These are phyloP conservation scores for Trichoplusia ni DNA, from an alignment of 1,140 invertebrate genomes.

Conservation along the genomic window DNA sequence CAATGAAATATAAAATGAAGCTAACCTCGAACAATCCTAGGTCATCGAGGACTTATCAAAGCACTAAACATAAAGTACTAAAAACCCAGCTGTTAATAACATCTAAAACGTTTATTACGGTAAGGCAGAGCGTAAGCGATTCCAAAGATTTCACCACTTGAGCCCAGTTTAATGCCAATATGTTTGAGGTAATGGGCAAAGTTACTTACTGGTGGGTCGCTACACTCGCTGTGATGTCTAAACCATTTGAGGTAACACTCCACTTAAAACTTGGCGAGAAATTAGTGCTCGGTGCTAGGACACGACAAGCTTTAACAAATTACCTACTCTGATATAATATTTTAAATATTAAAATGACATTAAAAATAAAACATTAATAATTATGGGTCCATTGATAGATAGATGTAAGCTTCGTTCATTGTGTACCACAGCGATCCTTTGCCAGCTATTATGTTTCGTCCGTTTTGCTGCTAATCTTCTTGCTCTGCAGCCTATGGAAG, in stretches of 20 bases:
- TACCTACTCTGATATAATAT: too few relatives aligned
- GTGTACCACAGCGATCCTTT: too few relatives aligned
- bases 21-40: background rate
- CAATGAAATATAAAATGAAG: too few relatives aligned
- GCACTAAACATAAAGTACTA: background rate
- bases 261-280: background rate
- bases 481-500: too few relatives aligned
- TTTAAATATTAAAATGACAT: too few relatives aligned
- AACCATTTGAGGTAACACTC: background rate
- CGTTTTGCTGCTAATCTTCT: too few relatives aligned
- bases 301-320: too few relatives aligned
- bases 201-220: slow-evolving; percentile 18
- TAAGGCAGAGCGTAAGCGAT: background rate
- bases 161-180: slow-evolving; percentile 10
- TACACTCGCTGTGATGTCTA: background rate
- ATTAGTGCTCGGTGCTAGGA: too few relatives aligned
- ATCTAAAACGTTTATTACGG: background rate
- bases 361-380: too few relatives aligned
- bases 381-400: too few relatives aligned
- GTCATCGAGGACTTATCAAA: background rate
- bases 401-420: too few relatives aligned
- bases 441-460: too few relatives aligned
- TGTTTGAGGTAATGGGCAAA: background rate
- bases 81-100: background rate
- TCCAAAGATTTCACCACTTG: slow-evolving; percentile 5